Evolutionary conservation across 2,888 invertebrate species (phyloP).

Genomic region (Drosophila putrida): DNA sequence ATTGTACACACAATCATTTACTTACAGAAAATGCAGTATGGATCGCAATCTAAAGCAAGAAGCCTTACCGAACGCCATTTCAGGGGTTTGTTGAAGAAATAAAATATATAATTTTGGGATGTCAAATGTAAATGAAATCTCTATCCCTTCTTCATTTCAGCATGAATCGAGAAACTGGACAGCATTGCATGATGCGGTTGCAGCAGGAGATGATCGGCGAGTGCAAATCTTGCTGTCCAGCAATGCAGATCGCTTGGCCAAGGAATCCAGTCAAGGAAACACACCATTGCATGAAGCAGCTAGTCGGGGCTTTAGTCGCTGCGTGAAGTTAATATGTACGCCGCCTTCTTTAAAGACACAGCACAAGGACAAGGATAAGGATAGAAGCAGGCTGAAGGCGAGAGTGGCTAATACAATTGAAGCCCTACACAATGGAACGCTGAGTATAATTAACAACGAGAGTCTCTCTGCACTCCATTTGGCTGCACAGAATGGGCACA

Average conservation of each 20-base stretch:
- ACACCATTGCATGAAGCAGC: conserved; percentile 97
- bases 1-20: not conserved
- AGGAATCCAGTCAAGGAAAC: conserved; percentile 91
- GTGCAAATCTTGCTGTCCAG: conserved; percentile 75
- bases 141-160: conserved; percentile 51
- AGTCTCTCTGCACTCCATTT: conserved; percentile 98
- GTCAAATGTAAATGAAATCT: not conserved
- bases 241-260: conserved; percentile 80
- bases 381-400: conserved; percentile 72
- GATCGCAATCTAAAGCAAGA: conserved; percentile 82
- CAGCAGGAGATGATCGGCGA: conserved; percentile 79
- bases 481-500: conserved; percentile 98
- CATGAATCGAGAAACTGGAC: conserved; percentile 79
- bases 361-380: conserved; percentile 48
- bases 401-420: conserved; percentile 76
- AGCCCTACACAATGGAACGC: conserved; percentile 88
- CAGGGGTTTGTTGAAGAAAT: conserved; percentile 65
- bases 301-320: conserved; percentile 96
- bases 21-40: conserved; percentile 83
- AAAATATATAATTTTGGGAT: not conserved
- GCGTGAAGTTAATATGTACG: conserved; percentile 89
- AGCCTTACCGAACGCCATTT: conserved; percentile 82
- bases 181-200: conserved; percentile 80
- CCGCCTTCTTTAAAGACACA: conserved; percentile 63
- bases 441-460: conserved; percentile 91